These are phyloP conservation scores for Neuroterus valhalla DNA, from an alignment of 1,140 invertebrate species.

Conservation along the genomic window DNA sequence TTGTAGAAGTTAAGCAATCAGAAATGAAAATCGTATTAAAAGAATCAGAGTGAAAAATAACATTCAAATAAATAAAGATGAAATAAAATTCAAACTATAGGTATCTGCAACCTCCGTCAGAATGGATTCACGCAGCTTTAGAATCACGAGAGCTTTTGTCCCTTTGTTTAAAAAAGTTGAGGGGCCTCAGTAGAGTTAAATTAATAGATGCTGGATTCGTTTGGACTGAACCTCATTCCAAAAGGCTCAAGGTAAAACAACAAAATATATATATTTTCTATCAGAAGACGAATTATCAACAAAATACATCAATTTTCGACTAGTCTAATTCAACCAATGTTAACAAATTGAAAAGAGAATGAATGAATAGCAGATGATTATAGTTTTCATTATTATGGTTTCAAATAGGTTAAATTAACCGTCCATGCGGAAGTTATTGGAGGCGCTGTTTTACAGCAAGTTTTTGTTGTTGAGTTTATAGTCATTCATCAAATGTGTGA, in stretches of 20 bases:
- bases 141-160: constrained; percentile 96
- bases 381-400: constrained; percentile 39
- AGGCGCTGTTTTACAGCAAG: constrained; percentile 89
- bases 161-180: constrained; percentile 95
- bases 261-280: not conserved
- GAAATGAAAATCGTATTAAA: too few relatives aligned
- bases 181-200: constrained; percentile 92
- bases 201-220: constrained; percentile 97
- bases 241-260: constrained; percentile 88
- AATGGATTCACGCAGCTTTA: constrained; percentile 91
- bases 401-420: constrained; percentile 89
- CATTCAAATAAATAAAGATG: constrained; percentile 22
- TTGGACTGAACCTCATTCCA: constrained; percentile 99
- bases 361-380: too few relatives aligned
- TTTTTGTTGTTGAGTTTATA: constrained; percentile 95
- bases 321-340: too few relatives aligned
- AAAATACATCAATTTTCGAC: too few relatives aligned
- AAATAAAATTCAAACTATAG: constrained; percentile 70
- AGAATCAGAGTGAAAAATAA: constrained; percentile 9
- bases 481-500: constrained; percentile 97
- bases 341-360: too few relatives aligned
- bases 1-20: too few relatives aligned
- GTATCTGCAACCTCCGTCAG: constrained; percentile 94
- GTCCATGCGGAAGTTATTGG: constrained; percentile 96
- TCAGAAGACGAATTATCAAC: too few relatives aligned